Conservation (phyloP, 2,113 vertebrate genomes). For the Canis aureus region DNA sequence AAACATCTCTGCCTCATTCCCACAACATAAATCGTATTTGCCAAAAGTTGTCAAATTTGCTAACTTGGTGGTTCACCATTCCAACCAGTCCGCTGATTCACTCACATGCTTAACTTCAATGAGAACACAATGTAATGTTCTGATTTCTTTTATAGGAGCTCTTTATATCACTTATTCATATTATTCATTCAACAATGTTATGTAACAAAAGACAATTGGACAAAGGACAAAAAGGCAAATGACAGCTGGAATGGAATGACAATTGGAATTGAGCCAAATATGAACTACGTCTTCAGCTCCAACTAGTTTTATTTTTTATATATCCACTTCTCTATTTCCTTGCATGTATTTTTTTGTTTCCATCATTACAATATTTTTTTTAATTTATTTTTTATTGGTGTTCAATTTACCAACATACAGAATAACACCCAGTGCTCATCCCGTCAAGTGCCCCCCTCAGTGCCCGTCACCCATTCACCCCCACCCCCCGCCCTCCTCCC, state of each 20-base stretch:
- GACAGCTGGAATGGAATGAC: background rate
- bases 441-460: too few relatives aligned
- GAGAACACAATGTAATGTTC: background rate
- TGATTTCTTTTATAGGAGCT: background rate
- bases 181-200: background rate
- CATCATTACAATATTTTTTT: too few relatives aligned
- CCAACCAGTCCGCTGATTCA: background rate
- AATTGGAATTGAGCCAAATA: background rate
- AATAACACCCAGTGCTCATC: too few relatives aligned
- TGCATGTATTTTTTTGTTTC: background rate
- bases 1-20: conserved; percentile 39
- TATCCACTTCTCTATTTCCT: background rate
- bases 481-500: too few relatives aligned
- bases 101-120: background rate
- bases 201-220: conserved; percentile 3
- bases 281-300: background rate
- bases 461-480: too few relatives aligned
- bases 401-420: too few relatives aligned
- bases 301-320: background rate
- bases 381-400: too few relatives aligned
- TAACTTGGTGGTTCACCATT: background rate
- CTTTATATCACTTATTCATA: background rate
- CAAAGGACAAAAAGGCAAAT: conserved; percentile 26
- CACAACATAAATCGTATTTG: conserved; percentile 30
- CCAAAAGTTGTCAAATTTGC: background rate